Conservation (phyloP, 1,140 invertebrate species). For the Battus philenor region DNA sequence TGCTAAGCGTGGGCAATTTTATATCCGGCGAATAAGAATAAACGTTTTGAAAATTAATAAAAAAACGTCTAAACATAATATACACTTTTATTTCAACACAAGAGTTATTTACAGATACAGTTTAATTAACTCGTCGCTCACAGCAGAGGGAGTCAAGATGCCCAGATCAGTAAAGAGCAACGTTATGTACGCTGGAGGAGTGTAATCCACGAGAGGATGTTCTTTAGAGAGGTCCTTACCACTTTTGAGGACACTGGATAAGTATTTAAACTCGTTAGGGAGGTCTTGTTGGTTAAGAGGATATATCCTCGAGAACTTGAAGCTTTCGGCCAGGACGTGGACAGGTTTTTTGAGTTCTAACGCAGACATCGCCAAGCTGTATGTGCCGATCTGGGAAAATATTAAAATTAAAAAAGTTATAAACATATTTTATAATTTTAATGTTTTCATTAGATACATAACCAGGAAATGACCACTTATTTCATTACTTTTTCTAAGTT, state of each 20-base stretch:
- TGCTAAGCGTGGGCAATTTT: too few relatives aligned
- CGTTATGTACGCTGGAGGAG: conserved; percentile 94
- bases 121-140: conserved; percentile 98
- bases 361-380: conserved; percentile 93
- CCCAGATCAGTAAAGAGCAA: conserved; percentile 97
- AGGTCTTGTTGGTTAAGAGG: conserved; percentile 95
- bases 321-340: conserved; percentile 97
- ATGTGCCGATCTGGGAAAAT: conserved; percentile 89
- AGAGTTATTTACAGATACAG: conserved; percentile 86
- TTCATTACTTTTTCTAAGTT: too few relatives aligned
- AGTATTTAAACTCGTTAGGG: conserved; percentile 89
- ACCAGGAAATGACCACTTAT: too few relatives aligned
- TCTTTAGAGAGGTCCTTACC: conserved; percentile 80
- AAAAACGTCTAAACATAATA: conserved; percentile 4
- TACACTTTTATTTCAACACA: conserved; percentile 13
- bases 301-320: conserved; percentile 96
- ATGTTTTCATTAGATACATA: too few relatives aligned
- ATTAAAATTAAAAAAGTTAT: too few relatives aligned
- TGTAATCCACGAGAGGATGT: conserved; percentile 96
- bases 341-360: conserved; percentile 95
- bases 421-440: too few relatives aligned
- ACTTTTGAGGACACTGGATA: conserved; percentile 81
- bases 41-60: too few relatives aligned
- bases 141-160: conserved; percentile 95
- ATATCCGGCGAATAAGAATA: too few relatives aligned